These are phyloP conservation scores for Macropis europaea DNA, from an alignment of 2,888 invertebrate species.

Conservation along the genomic window DNA sequence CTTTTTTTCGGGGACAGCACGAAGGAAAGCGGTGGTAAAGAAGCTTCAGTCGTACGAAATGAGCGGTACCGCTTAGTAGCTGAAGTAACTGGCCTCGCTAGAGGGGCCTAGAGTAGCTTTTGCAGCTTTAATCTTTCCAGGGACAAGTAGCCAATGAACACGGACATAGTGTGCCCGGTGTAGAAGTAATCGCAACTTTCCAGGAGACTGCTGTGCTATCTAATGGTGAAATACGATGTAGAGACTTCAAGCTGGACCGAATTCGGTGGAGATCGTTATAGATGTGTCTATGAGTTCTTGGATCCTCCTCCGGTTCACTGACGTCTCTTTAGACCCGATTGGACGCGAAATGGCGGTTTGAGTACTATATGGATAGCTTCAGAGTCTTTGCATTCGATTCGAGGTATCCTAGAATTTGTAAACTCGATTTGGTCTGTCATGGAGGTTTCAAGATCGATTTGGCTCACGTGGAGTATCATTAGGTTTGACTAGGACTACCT, in stretches of 20 bases:
- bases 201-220: conserved; percentile 2
- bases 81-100: neutral
- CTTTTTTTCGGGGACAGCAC: conserved; percentile 1
- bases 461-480: too few species aligned
- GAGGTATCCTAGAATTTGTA: too few species aligned
- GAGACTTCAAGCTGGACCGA: too few species aligned
- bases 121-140: conserved; percentile 30
- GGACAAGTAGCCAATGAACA: conserved; percentile 22
- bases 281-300: neutral
- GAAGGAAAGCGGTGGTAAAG: conserved; percentile 24
- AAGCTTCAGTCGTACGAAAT: conserved; percentile 32
- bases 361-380: too few species aligned
- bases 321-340: too few species aligned
- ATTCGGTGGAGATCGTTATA: too few species aligned
- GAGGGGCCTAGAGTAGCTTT: neutral
- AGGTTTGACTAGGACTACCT: too few species aligned
- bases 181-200: conserved; percentile 23
- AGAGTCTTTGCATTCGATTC: too few species aligned
- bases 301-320: neutral
- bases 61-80: conserved; percentile 12
- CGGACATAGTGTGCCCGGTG: neutral
- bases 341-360: too few species aligned
- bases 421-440: too few species aligned
- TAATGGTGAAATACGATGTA: conserved; percentile 14
- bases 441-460: too few species aligned